Conservation (phyloP, 2,797 vertebrate species). For the Moxostoma hubbsi region DNA sequence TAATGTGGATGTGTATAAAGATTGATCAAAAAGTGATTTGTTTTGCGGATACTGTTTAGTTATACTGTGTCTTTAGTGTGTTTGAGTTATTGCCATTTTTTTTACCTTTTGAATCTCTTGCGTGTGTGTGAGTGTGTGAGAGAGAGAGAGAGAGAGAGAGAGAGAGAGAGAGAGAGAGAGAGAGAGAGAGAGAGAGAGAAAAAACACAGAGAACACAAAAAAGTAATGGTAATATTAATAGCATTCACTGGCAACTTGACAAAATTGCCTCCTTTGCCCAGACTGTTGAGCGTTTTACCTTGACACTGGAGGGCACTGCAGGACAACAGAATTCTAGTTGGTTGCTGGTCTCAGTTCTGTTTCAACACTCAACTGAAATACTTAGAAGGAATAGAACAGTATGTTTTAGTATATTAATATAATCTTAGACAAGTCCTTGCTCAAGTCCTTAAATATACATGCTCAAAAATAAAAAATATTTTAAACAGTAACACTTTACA, state of each 20-base stretch:
- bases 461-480: too few species aligned
- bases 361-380: not conserved
- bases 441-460: too few species aligned
- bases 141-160: too few species aligned
- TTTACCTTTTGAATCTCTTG: not conserved
- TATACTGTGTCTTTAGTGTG: constrained; percentile 9
- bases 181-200: not conserved
- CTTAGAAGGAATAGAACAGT: not conserved
- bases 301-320: constrained; percentile 51
- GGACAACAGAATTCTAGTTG: constrained; percentile 12
- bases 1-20: constrained; percentile 65
- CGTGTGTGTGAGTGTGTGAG: not conserved
- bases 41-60: constrained; percentile 27
- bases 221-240: not conserved
- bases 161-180: too few species aligned
- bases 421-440: not conserved
- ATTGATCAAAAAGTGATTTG: constrained; percentile 54
- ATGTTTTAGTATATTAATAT: not conserved
- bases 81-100: not conserved
- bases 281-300: not conserved
- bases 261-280: not conserved
- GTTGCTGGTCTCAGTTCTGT: not conserved
- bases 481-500: too few species aligned
- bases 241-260: not conserved
- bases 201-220: not conserved